These are phyloP conservation scores for Geopemphigus sp. DNA, from an alignment of 1,140 invertebrate genomes.

Conservation along the genomic window DNA sequence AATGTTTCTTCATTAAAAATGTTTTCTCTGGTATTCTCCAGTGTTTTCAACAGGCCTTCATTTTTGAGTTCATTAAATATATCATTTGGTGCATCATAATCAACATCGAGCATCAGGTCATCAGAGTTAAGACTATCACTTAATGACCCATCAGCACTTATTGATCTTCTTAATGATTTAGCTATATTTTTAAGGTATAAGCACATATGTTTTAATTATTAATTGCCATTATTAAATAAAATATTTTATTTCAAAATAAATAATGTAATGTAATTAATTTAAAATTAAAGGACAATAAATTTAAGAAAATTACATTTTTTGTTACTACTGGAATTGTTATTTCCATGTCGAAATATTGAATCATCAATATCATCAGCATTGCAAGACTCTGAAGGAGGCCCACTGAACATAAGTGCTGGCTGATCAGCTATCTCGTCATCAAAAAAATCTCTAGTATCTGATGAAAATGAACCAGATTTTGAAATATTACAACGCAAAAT, in stretches of 20 bases:
- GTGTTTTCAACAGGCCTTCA: slow-evolving; percentile 16
- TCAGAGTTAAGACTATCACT: slow-evolving; percentile 43
- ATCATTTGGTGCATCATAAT: slow-evolving; percentile 8
- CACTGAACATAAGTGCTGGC: slow-evolving; percentile 74
- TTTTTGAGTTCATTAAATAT: neutral
- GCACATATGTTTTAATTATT: neutral
- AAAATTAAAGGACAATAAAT: neutral
- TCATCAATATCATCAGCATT: slow-evolving; percentile 38
- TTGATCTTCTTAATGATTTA: slow-evolving; percentile 29
- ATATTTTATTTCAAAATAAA: too few species aligned
- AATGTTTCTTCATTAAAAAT: slow-evolving; percentile 14
- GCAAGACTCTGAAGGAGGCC: slow-evolving; percentile 36
- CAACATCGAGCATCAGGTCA: slow-evolving; percentile 38
- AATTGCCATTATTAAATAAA: neutral
- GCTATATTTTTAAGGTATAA: neutral
- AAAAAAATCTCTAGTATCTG: slow-evolving; percentile 70
- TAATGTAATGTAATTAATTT: too few species aligned
- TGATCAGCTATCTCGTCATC: slow-evolving; percentile 91
- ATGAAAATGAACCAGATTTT: slow-evolving; percentile 69
- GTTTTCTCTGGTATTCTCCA: slow-evolving; percentile 17
- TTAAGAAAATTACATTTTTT: slow-evolving; percentile 22
- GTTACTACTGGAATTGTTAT: slow-evolving; percentile 6
- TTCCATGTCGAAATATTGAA: slow-evolving; percentile 18
- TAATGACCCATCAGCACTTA: slow-evolving; percentile 33
- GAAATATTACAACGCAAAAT: slow-evolving; percentile 72